Conservation (phyloP, 2,113 vertebrate genomes). For the Leptocoma aspasia region DNA sequence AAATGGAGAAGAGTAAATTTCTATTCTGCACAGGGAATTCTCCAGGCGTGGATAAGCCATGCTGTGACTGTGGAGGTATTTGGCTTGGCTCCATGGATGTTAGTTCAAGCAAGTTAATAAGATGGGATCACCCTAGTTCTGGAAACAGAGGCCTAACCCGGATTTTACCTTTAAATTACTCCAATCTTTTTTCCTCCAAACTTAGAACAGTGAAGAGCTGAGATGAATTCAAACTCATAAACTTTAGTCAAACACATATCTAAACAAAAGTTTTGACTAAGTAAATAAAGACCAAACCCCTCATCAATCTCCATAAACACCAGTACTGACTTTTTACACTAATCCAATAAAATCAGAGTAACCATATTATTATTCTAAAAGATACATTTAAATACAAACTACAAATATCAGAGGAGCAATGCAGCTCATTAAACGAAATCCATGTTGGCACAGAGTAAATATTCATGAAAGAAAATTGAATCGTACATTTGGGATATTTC, state of each 20-base stretch:
- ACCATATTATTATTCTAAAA: background rate
- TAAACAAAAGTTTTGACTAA: background rate
- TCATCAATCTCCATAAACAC: background rate
- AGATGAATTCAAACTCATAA: background rate
- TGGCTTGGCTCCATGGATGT: background rate
- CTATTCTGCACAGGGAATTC: background rate
- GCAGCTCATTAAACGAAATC: background rate
- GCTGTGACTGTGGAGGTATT: background rate
- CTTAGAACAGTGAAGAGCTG: background rate
- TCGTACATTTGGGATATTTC: background rate
- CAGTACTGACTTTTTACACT: background rate
- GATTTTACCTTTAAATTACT: background rate
- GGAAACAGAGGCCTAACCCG: background rate
- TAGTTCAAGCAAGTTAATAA: background rate
- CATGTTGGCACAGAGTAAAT: background rate
- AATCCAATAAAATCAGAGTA: background rate
- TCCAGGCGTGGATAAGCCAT: background rate
- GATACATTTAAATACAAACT: background rate
- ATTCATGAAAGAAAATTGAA: constrained; percentile 14
- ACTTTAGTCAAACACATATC: background rate
- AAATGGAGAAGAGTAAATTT: background rate
- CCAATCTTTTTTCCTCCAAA: background rate
- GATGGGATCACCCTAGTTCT: background rate
- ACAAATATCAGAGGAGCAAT: background rate
- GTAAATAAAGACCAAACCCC: background rate